Evolutionary conservation across 2,797 vertebrate genomes (phyloP).

Genomic region (Lagorchestes hirsutus): DNA sequence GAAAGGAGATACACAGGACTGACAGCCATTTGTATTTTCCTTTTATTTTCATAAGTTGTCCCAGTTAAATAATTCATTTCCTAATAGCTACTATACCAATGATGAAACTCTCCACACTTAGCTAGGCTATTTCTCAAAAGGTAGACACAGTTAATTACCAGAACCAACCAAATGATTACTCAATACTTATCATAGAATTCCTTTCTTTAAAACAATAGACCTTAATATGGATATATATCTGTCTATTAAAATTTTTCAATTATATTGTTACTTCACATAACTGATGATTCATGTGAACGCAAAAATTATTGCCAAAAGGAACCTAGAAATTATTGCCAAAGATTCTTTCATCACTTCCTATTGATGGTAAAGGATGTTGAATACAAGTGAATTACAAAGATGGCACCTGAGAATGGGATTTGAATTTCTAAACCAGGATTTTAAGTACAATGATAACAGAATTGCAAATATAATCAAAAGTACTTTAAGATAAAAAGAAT

Average conservation of each 20-base stretch:
- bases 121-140: not conserved
- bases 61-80: not conserved
- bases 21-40: not conserved
- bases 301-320: not conserved
- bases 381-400: not conserved
- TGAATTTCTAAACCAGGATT: not conserved
- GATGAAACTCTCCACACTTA: not conserved
- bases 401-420: not conserved
- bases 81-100: not conserved
- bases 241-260: not conserved
- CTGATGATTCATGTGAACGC: not conserved
- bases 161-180: not conserved
- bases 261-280: not conserved
- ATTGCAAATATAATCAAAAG: not conserved
- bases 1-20: not conserved
- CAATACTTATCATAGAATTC: not conserved
- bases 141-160: not conserved
- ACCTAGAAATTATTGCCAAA: not conserved
- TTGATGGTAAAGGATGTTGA: not conserved
- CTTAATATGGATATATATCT: not conserved
- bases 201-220: constrained; percentile 14
- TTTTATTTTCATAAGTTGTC: not conserved
- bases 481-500: not conserved
- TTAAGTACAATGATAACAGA: not conserved
- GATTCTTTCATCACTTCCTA: not conserved